phyloP scores from a whole-genome alignment of 2,113 vertebrate species.

The Neogobius melanostomus region DNA sequence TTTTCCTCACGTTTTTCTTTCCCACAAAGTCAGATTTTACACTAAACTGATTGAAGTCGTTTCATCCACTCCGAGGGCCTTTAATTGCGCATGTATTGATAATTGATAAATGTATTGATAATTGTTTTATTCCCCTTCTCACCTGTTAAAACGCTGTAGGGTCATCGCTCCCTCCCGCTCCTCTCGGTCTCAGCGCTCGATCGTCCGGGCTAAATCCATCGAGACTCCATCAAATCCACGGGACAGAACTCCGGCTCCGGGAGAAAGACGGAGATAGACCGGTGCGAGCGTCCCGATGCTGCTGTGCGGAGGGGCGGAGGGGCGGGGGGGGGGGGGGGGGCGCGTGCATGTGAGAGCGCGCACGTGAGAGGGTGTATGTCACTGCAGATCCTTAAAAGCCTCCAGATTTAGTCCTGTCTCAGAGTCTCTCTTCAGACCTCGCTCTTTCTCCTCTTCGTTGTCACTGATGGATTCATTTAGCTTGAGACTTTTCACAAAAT shows the following conservation, averaged over 20 bases:
- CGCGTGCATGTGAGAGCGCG: not conserved
- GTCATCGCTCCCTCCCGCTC: not conserved
- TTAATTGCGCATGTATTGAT: too few species aligned
- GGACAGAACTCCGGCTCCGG: not conserved
- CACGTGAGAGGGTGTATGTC: not conserved
- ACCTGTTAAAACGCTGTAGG: slow-evolving; percentile 2
- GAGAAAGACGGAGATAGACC: not conserved
- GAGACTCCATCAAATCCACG: not conserved
- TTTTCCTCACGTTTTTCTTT: too few species aligned
- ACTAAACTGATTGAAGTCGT: too few species aligned
- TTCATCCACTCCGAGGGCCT: too few species aligned
- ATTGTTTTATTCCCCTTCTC: not conserved
- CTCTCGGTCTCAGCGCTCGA: not conserved
- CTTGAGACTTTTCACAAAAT: too few species aligned
- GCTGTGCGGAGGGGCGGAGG: not conserved
- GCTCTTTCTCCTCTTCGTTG: too few species aligned
- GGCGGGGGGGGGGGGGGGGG: not conserved
- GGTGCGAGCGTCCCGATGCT: not conserved
- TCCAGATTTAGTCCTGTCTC: not conserved
- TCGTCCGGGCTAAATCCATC: not conserved
- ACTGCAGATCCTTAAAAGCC: not conserved
- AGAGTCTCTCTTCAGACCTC: too few species aligned
- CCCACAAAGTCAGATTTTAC: too few species aligned
- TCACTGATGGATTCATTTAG: too few species aligned
- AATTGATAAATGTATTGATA: too few species aligned